phyloP scores from a whole-genome alignment of 2,113 vertebrate genomes.

The Amia ocellicauda region DNA sequence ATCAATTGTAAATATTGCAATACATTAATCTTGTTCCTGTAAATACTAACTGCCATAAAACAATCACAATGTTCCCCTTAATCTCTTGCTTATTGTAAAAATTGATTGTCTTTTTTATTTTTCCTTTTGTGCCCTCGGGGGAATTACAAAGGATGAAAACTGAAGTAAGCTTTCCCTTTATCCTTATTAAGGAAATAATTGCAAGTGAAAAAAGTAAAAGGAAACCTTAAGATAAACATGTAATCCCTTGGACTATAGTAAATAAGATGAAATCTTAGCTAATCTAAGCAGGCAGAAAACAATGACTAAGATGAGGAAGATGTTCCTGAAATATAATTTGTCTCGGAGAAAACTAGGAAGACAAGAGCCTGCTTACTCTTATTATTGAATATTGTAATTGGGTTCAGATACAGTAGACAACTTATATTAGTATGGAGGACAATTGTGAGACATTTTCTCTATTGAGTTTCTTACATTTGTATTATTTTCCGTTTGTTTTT shows the following conservation, averaged over 20 bases:
- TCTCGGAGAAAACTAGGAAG: too few species aligned
- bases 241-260: slow-evolving; percentile 59
- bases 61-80: slow-evolving; percentile 35
- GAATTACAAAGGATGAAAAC: slow-evolving; percentile 49
- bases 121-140: slow-evolving; percentile 38
- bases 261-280: slow-evolving; percentile 47
- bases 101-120: slow-evolving; percentile 58
- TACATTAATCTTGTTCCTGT: slow-evolving; percentile 49
- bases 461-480: too few species aligned
- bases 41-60: slow-evolving; percentile 44
- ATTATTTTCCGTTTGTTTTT: too few species aligned
- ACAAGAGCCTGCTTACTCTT: too few species aligned
- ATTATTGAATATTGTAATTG: too few species aligned
- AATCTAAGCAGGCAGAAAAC: slow-evolving; percentile 18
- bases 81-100: slow-evolving; percentile 44
- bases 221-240: slow-evolving; percentile 45
- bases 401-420: too few species aligned
- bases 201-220: slow-evolving; percentile 33
- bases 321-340: too few species aligned
- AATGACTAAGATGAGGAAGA: too few species aligned
- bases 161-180: too few species aligned
- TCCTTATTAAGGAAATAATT: slow-evolving; percentile 32
- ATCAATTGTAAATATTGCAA: slow-evolving; percentile 33
- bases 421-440: too few species aligned
- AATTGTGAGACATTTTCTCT: too few species aligned